Evolutionary conservation across 2,797 vertebrate species (phyloP).

Genomic region (Mycteria americana): DNA sequence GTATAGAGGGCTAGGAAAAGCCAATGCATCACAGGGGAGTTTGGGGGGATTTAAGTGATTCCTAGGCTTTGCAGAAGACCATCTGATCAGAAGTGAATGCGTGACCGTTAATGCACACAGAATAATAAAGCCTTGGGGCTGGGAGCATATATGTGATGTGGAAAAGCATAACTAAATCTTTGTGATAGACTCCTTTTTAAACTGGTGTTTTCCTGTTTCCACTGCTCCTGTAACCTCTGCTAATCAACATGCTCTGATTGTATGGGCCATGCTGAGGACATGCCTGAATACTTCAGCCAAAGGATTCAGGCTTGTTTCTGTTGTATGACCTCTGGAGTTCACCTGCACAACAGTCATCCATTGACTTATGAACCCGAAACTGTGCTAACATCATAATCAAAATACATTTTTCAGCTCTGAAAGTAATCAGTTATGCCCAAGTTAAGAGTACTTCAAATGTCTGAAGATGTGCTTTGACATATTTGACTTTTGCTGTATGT

Average conservation of each 20-base stretch:
- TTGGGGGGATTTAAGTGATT: neutral
- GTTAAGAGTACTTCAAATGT: neutral
- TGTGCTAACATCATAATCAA: neutral
- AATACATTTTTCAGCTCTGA: neutral
- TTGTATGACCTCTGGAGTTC: neutral
- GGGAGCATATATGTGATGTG: neutral
- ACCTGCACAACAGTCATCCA: neutral
- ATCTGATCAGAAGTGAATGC: neutral
- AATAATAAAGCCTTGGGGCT: neutral
- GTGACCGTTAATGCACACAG: neutral
- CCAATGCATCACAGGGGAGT: neutral
- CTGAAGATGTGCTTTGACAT: neutral
- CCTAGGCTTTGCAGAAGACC: neutral
- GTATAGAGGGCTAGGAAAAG: neutral
- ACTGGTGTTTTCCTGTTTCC: fast-evolving
- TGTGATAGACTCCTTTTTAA: neutral
- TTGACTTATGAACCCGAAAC: neutral
- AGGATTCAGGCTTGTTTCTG: neutral
- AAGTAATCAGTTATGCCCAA: neutral
- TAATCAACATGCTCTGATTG: neutral
- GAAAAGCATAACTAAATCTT: neutral
- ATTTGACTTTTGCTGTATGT: neutral
- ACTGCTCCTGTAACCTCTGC: neutral
- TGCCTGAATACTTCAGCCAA: neutral
- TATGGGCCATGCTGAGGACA: neutral